Evolutionary conservation across 1,140 invertebrate genomes (phyloP), one percentile per base, ranked within the genome.

Genomic region (Drosophila pachea): DNA sequence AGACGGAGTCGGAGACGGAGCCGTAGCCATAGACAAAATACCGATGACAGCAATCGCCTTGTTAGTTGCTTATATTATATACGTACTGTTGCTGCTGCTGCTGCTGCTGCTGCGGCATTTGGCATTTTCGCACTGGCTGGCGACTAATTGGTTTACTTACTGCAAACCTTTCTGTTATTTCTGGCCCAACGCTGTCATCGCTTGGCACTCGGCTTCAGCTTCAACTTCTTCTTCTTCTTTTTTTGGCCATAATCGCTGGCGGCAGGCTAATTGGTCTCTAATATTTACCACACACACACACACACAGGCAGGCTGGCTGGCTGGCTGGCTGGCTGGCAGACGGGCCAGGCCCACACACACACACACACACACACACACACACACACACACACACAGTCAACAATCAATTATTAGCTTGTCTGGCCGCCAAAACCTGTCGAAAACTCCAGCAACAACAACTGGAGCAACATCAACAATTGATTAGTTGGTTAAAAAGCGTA

Each of bases 71-170:
- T 7, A 9, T 58, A 70, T 45, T 62, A 55, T 53, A 7, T 54
- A 6, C 7, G 9, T 31, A 16, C n/a, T 12, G 29, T 31, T 55
- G 56, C 43, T 40, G 32, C 36, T 40, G 12, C 12, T 35, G 33
- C 33, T 35, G 11, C 6, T 40, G 38, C 12, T 40, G 11, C 12
- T 40, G 38, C 6, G 5, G 38, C 8, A 5, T 42, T 42, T 12
- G 56, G 48, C 52, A 43, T 63, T 68, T 42, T 55, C 40, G 45
- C 36, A 60, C 52, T 62, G 54, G 45, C 58, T 49, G 43, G 50
- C 70, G 73, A 73, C 65, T 78, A 78, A 78, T 78, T 78, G 74
- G 75, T 78, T 78, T 76, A 78, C 70, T 78, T 78, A 68, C 74
- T 72, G 72, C 52, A 66, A 67, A 67, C 52, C 72, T 74, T 70